A percentile compares a stretch with the other conserved stretches of the same genome.
phyloP scores from a whole-genome alignment of 2,113 vertebrate genomes.

The Eupsittula cactorum region DNA sequence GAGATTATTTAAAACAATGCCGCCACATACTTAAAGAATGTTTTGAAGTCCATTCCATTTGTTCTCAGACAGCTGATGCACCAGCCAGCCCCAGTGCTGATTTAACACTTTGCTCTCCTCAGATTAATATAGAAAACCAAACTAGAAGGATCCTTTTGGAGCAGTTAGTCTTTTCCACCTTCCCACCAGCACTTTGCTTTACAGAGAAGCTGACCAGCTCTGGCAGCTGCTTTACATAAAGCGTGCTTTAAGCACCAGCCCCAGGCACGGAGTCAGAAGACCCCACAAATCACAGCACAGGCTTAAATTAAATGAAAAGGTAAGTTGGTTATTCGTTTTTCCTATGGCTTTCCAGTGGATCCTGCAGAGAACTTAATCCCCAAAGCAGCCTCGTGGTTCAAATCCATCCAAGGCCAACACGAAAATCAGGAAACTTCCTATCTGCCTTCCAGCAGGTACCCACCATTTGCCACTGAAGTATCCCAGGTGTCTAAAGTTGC shows the following conservation, averaged over 20 bases:
- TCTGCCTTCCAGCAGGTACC: neutral
- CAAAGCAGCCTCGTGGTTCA: neutral
- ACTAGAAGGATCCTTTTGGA: neutral
- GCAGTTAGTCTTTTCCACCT: neutral
- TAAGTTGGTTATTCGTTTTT: neutral
- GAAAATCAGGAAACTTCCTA: neutral
- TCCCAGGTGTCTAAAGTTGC: neutral
- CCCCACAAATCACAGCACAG: neutral
- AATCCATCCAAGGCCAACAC: neutral
- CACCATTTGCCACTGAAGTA: neutral
- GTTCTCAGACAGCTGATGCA: slow-evolving; percentile 37
- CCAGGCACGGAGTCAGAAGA: neutral
- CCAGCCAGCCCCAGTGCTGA: neutral
- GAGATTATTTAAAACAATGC: slow-evolving; percentile 2
- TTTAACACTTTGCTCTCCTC: neutral
- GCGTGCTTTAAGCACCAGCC: neutral
- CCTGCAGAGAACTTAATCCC: neutral
- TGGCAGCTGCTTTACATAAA: slow-evolving; percentile 8
- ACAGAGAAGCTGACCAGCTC: neutral
- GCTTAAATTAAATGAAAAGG: neutral
- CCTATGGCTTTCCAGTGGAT: neutral
- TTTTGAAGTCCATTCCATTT: slow-evolving; percentile 14
- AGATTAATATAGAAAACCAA: neutral
- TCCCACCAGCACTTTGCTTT: neutral
- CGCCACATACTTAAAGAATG: neutral